Percentiles rank a stretch among this genome's conserved stretches.
phyloP scores from a whole-genome alignment of 30 jellyfish, hydroid and myxozoan genomes.

The Aurelia aurita region DNA sequence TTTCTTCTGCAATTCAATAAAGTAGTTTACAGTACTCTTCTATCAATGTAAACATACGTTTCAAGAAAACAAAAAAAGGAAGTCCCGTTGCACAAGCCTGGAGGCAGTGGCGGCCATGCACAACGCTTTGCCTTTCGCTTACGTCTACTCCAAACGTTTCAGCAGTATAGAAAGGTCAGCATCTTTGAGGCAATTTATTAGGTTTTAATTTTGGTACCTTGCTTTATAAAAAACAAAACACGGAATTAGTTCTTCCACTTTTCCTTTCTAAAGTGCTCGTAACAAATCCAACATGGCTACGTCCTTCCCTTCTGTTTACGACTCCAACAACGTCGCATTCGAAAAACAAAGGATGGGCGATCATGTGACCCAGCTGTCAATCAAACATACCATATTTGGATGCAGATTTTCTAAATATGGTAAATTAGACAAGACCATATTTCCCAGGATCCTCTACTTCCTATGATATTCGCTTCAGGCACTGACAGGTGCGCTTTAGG shows the following conservation, averaged over 20 bases:
- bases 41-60: neutral
- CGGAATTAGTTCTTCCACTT: constrained; percentile 47
- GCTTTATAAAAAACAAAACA: constrained; percentile 48
- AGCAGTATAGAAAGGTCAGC: constrained; percentile 47
- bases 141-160: constrained; percentile 59
- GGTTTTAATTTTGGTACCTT: constrained; percentile 54
- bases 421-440: no score
- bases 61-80: neutral
- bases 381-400: no score
- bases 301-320: no score
- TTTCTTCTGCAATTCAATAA: neutral
- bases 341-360: no score
- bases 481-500: no score
- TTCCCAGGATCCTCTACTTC: no score
- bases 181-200: constrained; percentile 34
- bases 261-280: constrained; percentile 49
- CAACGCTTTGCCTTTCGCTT: constrained; percentile 56
- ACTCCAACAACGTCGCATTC: no score
- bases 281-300: constrained; percentile 42
- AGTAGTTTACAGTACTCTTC: neutral
- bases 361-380: no score
- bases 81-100: constrained; percentile 32
- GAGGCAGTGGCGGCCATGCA: constrained; percentile 5
- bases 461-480: no score
- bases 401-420: no score